Conservation (phyloP, 2,113 vertebrate species). For the Ictalurus punctatus region DNA sequence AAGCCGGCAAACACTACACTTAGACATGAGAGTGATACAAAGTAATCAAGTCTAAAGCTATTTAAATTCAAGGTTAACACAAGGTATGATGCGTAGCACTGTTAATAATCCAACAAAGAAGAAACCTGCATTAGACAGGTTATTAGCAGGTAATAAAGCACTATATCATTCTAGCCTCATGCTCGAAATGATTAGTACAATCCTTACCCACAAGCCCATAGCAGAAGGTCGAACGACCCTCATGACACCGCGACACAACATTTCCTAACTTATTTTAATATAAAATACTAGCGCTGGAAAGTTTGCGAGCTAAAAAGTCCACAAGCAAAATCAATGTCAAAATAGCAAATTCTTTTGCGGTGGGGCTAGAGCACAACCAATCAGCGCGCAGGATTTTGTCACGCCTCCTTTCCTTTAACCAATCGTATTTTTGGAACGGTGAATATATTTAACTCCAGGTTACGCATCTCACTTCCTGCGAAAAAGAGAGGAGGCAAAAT, state of each 20-base stretch:
- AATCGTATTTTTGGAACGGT: neutral
- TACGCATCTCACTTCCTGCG: too few species aligned
- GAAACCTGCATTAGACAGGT: neutral
- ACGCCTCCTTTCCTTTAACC: constrained; percentile 19
- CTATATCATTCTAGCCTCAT: neutral
- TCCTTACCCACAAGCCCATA: constrained; percentile 23
- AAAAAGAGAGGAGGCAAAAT: too few species aligned
- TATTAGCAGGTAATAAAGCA: too few species aligned
- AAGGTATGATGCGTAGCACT: neutral
- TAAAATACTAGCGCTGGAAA: too few species aligned
- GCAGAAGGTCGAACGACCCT: neutral
- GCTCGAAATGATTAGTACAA: neutral
- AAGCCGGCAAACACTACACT: neutral
- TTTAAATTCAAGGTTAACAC: neutral
- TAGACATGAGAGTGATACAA: neutral
- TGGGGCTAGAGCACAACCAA: neutral
- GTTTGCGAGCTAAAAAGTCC: neutral
- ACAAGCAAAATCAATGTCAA: neutral
- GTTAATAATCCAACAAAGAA: neutral
- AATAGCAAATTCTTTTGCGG: neutral
- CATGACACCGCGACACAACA: neutral
- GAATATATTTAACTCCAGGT: too few species aligned
- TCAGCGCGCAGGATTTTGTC: constrained; percentile 1
- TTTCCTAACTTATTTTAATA: neutral
- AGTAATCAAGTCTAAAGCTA: neutral